These are phyloP conservation scores for Oryzias dopingdopingensis DNA, from an alignment of 2,797 vertebrate genomes.

Conservation along the genomic window DNA sequence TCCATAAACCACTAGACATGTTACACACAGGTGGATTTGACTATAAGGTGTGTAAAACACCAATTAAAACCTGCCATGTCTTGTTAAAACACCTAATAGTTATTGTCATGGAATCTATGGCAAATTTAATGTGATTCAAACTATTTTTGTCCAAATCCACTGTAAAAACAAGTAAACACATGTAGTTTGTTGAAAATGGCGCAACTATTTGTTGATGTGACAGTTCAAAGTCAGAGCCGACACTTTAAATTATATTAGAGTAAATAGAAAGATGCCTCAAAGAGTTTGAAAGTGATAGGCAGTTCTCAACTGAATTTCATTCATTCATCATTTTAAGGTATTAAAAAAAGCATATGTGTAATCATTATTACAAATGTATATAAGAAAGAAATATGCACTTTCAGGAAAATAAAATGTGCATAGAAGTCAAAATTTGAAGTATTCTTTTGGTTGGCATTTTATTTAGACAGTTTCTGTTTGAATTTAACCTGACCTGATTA, in stretches of 20 bases:
- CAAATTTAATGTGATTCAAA: neutral
- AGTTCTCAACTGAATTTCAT: no score
- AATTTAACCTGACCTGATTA: slow-evolving; percentile 47
- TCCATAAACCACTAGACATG: slow-evolving; percentile 59
- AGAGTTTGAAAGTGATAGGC: no score
- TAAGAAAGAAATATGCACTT: neutral
- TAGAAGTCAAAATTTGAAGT: no score
- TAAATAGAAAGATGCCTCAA: no score
- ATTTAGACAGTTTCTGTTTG: slow-evolving; percentile 39
- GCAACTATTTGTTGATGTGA: no score
- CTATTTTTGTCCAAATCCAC: neutral
- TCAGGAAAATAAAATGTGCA: slow-evolving; percentile 9
- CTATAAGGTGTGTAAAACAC: slow-evolving; percentile 25
- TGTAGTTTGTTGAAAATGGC: no score
- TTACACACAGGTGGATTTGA: slow-evolving; percentile 24
- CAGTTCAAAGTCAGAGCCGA: no score
- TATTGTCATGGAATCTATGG: neutral
- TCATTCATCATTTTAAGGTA: no score
- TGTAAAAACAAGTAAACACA: no score
- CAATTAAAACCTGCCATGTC: slow-evolving; percentile 3
- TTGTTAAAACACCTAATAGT: slow-evolving; percentile 10
- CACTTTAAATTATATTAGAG: no score
- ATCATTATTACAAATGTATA: no score
- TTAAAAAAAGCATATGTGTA: no score
- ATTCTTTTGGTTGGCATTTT: slow-evolving; percentile 29